Evolutionary conservation across 2,888 invertebrate species (phyloP).

Genomic region (Ecdyonurus torrentis): DNA sequence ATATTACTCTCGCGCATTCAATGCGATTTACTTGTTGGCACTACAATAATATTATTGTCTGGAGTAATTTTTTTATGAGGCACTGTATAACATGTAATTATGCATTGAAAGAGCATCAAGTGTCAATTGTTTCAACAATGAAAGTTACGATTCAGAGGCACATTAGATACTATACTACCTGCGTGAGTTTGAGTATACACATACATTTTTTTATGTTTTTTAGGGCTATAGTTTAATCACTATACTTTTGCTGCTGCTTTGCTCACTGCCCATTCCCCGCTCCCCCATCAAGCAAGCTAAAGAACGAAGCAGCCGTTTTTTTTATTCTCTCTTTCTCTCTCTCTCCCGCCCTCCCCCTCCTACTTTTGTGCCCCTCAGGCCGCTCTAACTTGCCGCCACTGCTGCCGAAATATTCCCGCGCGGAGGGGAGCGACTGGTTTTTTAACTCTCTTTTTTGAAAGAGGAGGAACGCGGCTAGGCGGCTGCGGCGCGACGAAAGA

Average conservation of each 20-base stretch:
- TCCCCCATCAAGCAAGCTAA: background rate
- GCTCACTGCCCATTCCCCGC: background rate
- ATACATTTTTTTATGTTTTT: background rate
- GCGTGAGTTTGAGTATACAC: background rate
- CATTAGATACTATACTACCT: background rate
- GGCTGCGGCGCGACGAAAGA: background rate
- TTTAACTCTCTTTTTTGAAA: slow-evolving; percentile 9
- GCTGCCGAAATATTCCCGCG: background rate
- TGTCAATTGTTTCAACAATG: background rate
- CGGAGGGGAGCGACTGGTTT: slow-evolving; percentile 8
- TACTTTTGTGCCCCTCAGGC: background rate
- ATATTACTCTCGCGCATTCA: no score
- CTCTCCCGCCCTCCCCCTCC: background rate
- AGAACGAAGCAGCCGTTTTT: background rate
- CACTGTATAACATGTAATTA: no score
- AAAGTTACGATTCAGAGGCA: background rate
- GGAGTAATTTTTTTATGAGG: no score
- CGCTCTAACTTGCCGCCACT: background rate
- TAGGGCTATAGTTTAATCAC: background rate
- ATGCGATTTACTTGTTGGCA: no score
- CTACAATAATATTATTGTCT: no score
- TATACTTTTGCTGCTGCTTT: background rate
- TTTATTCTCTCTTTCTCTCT: background rate
- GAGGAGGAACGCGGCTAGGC: slow-evolving; percentile 5
- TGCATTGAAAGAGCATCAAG: no score